These are phyloP conservation scores for Telmatherina bonti DNA, from an alignment of 2,797 vertebrate genomes.

Conservation along the genomic window DNA sequence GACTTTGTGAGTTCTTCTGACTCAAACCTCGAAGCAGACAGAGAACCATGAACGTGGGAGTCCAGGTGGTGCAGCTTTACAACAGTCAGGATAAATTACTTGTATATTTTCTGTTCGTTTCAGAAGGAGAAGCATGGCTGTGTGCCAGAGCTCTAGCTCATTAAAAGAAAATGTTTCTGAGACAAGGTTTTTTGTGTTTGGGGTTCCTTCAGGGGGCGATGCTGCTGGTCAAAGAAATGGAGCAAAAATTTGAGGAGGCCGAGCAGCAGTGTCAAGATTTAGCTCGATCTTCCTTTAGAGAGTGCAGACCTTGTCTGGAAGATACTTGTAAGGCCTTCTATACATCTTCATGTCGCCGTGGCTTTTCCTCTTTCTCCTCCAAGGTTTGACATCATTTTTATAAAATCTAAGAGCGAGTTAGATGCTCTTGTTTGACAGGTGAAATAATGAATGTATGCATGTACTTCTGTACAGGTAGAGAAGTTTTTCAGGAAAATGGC, in stretches of 20 bases:
- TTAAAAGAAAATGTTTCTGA: constrained; percentile 32
- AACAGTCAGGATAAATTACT: constrained; percentile 47
- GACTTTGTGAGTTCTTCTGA: constrained; percentile 23
- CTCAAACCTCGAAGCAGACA: constrained; percentile 34
- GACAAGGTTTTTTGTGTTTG: constrained; percentile 21
- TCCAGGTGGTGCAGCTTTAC: constrained; percentile 33
- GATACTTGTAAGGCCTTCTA: constrained; percentile 84
- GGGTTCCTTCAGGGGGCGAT: constrained; percentile 80
- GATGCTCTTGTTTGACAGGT: not conserved
- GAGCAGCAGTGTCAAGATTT: constrained; percentile 82
- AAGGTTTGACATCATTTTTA: constrained; percentile 71
- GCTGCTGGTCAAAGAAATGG: constrained; percentile 84
- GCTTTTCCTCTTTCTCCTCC: constrained; percentile 77
- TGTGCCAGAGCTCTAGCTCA: constrained; percentile 23
- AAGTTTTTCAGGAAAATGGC: constrained; percentile 84
- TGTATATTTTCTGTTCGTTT: constrained; percentile 34
- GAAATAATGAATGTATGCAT: not conserved
- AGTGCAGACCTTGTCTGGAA: constrained; percentile 86
- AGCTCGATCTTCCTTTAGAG: constrained; percentile 78
- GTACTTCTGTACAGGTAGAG: constrained; percentile 76
- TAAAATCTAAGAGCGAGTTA: not conserved
- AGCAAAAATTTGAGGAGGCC: constrained; percentile 83
- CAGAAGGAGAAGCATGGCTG: constrained; percentile 20
- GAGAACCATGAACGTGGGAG: constrained; percentile 48
- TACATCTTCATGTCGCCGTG: constrained; percentile 76